Base-by-base conservation (phyloP, 1,140 invertebrate species). In the Oreohelix idahoensis region DNA sequence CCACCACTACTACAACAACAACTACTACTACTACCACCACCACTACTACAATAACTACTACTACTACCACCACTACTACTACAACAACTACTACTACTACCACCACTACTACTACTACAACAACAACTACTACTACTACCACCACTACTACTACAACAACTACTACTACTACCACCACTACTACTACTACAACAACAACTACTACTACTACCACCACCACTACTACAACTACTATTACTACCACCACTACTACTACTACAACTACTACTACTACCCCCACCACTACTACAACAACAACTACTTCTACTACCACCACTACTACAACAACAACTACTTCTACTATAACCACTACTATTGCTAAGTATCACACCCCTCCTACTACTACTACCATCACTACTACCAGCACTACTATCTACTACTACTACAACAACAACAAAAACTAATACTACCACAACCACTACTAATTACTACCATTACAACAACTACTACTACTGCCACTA, bases 81-180 rank as follows among this genome's bases (percentile, higher is more conserved):
- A 82, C 80, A 45, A 82, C 80, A 76, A 82, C 80, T 82, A 82
- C 69, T 82, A 82, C 80, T 76, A 75, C 80, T 76, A 76, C 80
- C 45, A 75, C 70, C 74, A 82, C 80, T 82, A 82, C 80, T 82
- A 82, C 69, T 82, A 82, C 80, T 76, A 82, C 80, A 42, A 49
- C 80, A 77, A 82, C 80, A 45, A 82, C 80, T 82, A 82, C 70
- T 82, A 82, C 80, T 8, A 82, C 66, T 76, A 82, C 80, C 39
- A 82, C 35, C 45, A 82, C 80, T 82, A 82, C 69, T 82, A 82
- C 49, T 82, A 82, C 70, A 77, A 82, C 80, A 77, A 75, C 80
- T 82, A 82, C 80, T 75, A 76, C 80, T 82, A 75, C 80, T 82
- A 75, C 38, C 74, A 82, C 80, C 74, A 76, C 80, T 82, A 82